Conservation (phyloP, 2,797 vertebrate species). For the Ptychobarbus kaznakovi region DNA sequence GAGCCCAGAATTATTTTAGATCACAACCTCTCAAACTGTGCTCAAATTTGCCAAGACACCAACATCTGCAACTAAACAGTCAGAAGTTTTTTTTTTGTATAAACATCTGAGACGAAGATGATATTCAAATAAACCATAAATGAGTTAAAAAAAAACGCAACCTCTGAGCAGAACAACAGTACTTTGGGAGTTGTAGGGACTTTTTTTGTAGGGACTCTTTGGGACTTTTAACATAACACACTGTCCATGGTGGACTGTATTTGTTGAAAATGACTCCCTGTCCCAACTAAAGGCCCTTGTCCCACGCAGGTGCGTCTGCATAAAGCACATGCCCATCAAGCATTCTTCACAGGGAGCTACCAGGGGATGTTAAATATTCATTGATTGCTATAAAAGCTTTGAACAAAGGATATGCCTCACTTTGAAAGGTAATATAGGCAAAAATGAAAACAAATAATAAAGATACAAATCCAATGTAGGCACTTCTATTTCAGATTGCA, state of each 20-base stretch:
- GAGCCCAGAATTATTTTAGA: background rate
- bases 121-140: background rate
- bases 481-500: conserved; percentile 31
- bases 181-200: background rate
- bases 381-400: conserved; percentile 53
- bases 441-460: conserved; percentile 48
- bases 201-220: too few species aligned
- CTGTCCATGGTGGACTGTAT: background rate
- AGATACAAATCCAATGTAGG: conserved; percentile 47
- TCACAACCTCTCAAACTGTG: background rate
- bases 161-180: background rate
- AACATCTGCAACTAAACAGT: background rate
- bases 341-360: conserved; percentile 40
- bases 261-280: background rate
- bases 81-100: too few species aligned
- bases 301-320: conserved; percentile 21
- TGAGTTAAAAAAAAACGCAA: background rate
- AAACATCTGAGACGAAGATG: background rate
- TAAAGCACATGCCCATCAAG: conserved; percentile 45
- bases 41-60: background rate
- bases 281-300: conserved; percentile 29
- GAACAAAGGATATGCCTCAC: conserved; percentile 52
- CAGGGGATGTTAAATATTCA: conserved; percentile 59
- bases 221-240: background rate
- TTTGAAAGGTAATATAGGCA: conserved; percentile 48